phyloP scores from a whole-genome alignment of 2,113 vertebrate genomes.

The Fulmarus glacialis region DNA sequence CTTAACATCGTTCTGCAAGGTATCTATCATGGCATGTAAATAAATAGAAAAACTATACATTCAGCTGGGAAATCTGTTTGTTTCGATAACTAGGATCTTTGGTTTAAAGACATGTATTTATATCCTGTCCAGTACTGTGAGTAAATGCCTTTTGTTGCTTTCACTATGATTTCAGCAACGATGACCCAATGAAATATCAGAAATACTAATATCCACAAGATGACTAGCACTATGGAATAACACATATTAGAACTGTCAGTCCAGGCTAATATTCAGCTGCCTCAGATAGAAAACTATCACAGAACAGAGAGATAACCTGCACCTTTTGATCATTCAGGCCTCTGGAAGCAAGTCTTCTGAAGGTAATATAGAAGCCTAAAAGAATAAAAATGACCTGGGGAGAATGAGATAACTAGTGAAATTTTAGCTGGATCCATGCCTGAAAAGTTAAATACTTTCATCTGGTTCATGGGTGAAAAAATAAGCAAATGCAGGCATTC shows the following conservation, averaged over 20 bases:
- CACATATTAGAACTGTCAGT: slow-evolving; percentile 32
- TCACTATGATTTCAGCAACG: neutral
- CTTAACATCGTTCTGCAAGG: neutral
- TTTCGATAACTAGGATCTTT: neutral
- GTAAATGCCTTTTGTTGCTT: neutral
- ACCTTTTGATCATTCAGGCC: neutral
- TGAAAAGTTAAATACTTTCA: neutral
- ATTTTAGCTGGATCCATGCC: neutral
- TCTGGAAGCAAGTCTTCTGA: neutral
- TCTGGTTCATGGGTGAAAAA: neutral
- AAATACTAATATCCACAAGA: slow-evolving; percentile 40
- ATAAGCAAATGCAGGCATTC: neutral
- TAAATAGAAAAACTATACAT: neutral
- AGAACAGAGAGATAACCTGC: neutral
- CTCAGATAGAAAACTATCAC: neutral
- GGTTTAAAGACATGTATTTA: neutral
- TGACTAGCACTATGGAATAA: neutral
- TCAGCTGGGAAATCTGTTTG: neutral
- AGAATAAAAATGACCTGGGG: neutral
- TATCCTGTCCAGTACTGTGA: neutral
- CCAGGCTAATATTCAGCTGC: slow-evolving; percentile 1
- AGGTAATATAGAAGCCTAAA: neutral
- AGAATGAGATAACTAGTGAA: neutral
- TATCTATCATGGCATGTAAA: neutral
- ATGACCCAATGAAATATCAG: neutral